Percentiles rank a stretch among this genome's conserved stretches.
These are phyloP conservation scores for Parnassius glacialis DNA, from an alignment of 2,888 invertebrate genomes.

Conservation along the genomic window DNA sequence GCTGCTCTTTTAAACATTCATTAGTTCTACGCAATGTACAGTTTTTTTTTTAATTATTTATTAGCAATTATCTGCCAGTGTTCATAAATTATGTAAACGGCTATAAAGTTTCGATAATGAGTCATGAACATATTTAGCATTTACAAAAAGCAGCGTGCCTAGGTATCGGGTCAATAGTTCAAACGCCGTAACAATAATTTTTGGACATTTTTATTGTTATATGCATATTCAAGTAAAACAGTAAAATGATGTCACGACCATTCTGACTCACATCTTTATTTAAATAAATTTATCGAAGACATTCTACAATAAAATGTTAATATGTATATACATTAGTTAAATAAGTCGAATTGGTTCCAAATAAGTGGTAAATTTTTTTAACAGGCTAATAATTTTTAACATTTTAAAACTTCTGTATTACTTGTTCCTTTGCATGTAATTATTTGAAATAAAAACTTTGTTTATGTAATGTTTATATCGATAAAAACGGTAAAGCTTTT, in stretches of 20 bases:
- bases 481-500: neutral
- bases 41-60: no score
- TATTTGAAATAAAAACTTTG: neutral
- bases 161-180: conserved; percentile 72
- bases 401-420: neutral
- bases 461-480: neutral
- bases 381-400: no score
- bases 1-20: conserved; percentile 1
- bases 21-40: neutral
- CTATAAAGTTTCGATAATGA: conserved; percentile 43
- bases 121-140: conserved; percentile 49
- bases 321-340: conserved; percentile 34
- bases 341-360: conserved; percentile 21
- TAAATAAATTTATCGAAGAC: conserved; percentile 47
- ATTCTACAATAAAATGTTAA: conserved; percentile 50
- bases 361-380: no score
- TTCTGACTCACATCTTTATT: conserved; percentile 65
- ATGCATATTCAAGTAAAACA: conserved; percentile 52
- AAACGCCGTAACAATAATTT: conserved; percentile 71
- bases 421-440: neutral
- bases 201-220: conserved; percentile 61
- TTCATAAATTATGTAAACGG: no score
- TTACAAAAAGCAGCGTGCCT: conserved; percentile 43
- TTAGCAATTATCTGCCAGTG: no score
- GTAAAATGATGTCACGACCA: conserved; percentile 70